Base-by-base conservation (phyloP, 2,797 vertebrate species). In the Labeo calbasu region DNA sequence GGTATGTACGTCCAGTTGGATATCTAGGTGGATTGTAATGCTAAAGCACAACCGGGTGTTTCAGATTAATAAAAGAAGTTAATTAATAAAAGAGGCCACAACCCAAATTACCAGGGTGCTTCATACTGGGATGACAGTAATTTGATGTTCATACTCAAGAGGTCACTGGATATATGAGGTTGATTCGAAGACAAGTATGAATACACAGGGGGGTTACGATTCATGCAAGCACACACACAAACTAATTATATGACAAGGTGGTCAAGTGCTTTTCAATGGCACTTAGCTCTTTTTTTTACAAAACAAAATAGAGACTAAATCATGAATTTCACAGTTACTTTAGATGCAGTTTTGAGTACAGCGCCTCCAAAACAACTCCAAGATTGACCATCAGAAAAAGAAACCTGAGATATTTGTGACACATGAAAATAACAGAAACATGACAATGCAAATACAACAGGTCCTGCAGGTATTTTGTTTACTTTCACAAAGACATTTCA, bases 401-500 rank as follows among this genome's bases (percentile, higher is more conserved):
- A 77, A 77, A 59, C 82, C 73, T 57, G 65, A 84, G 75, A 77
- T 69, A 78, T 70, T 70, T 78, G 19, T 13, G 28, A 75, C 36
- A 69, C 12, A 59, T 48, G 53, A 87, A 66, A 81, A 86, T 36
- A 72, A 88, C 79, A 83, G 25, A 86, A 81, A 88, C 71, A 71
- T 82, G 50, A 5, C 15, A 6, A 55, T 79, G 61, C 78, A 79
- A 77, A 84, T 82, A 82, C 79, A 86, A 81, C 85, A 84, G 86
- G 71, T 81, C 88, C 80, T 83, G 71, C 83, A 48, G 77, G 81
- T 88, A 65, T 55, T 65, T 55, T 72, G 32, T 80, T 78, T 71
- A 79, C 77, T 77, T 85, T 87, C 88, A 85, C 88, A 77, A 43
- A 86, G 79, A 86, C 75, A 79, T 87, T 84, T 91, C 77, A 84